Evolutionary conservation across 2,888 invertebrate species (phyloP).

Genomic region (Empis livida): DNA sequence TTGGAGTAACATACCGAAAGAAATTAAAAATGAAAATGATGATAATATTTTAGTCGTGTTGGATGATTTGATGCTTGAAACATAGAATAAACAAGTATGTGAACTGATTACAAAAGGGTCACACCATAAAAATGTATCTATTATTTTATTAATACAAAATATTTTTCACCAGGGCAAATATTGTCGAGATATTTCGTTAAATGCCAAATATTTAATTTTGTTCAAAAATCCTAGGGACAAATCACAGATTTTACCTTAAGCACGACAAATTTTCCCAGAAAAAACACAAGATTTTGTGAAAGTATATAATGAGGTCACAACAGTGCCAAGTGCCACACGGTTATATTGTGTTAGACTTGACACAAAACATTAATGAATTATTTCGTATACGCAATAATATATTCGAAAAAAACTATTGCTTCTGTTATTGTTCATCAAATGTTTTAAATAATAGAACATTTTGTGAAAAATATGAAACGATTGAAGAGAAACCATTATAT

Average conservation of each 20-base stretch:
- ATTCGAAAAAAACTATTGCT: conserved; percentile 3
- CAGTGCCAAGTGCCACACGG: too few relatives aligned
- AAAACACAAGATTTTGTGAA: conserved; percentile 5
- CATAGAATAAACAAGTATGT: too few relatives aligned
- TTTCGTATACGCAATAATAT: conserved; percentile 3
- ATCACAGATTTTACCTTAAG: conserved; percentile 3
- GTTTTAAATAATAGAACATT: background rate
- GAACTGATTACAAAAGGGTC: conserved; percentile 3
- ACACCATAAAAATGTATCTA: background rate
- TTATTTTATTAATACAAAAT: conserved; percentile 2
- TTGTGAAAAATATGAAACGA: background rate
- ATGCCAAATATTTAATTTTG: conserved; percentile 1
- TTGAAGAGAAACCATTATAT: background rate
- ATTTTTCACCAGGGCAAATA: too few relatives aligned
- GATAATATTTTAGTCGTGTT: too few relatives aligned
- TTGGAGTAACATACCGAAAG: background rate
- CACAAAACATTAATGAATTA: conserved; percentile 1
- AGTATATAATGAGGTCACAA: conserved; percentile 5
- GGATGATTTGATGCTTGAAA: too few relatives aligned
- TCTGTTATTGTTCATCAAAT: background rate
- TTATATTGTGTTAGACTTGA: conserved; percentile 5
- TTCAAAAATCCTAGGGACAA: conserved; percentile 6
- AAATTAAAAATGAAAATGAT: background rate
- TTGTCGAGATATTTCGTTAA: too few relatives aligned
- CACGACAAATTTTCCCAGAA: conserved; percentile 4